These are phyloP conservation scores for Antheraea mylitta DNA, from an alignment of 1,140 invertebrate species.

Conservation along the genomic window DNA sequence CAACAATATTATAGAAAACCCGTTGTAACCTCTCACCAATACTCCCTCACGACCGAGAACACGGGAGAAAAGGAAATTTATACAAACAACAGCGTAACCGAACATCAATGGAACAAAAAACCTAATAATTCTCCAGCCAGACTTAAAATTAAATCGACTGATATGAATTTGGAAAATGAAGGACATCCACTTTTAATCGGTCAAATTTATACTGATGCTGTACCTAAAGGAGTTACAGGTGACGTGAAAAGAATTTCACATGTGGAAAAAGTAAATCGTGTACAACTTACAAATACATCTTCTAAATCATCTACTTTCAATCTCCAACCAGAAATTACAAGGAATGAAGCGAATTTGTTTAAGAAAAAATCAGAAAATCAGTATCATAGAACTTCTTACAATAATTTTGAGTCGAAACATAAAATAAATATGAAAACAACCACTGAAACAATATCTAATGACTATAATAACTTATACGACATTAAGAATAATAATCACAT, in stretches of 20 bases:
- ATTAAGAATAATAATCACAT: neutral
- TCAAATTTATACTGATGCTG: neutral
- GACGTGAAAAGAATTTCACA: slow-evolving; percentile 38
- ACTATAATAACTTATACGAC: neutral
- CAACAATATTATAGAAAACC: slow-evolving; percentile 53
- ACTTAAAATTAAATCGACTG: neutral
- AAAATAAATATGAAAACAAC: neutral
- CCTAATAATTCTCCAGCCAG: neutral
- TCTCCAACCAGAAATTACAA: neutral
- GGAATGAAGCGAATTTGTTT: neutral
- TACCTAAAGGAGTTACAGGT: slow-evolving; percentile 22
- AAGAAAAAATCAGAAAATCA: neutral
- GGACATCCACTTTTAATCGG: neutral
- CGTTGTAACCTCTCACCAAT: neutral
- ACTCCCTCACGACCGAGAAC: slow-evolving; percentile 5
- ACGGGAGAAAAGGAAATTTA: neutral
- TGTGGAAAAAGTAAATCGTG: slow-evolving; percentile 36
- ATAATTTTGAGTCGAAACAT: neutral
- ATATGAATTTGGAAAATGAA: neutral
- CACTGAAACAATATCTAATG: neutral
- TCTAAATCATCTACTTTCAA: slow-evolving; percentile 31
- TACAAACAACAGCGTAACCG: slow-evolving; percentile 11
- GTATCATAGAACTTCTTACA: neutral
- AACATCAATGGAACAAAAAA: slow-evolving; percentile 15
- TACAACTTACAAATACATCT: slow-evolving; percentile 26